A percentile compares a stretch with the other conserved stretches of the same genome.
Conservation (phyloP, 2,797 vertebrate genomes). For the Limnodromus scolopaceus region DNA sequence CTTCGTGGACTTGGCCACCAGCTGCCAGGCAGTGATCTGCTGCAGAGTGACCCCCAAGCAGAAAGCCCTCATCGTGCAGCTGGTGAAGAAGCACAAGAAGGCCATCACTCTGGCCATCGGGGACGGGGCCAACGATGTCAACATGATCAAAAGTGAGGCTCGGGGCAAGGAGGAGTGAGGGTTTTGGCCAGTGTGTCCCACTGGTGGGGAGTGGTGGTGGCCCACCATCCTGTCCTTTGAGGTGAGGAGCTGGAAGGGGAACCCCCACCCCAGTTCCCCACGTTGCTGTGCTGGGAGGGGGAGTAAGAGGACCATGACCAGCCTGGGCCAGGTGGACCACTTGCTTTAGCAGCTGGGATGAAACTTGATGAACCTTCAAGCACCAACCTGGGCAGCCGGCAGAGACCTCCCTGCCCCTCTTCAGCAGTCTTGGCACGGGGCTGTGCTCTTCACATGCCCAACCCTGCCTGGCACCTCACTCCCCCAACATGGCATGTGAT, state of each 20-base stretch:
- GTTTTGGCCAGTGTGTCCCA: fast-evolving
- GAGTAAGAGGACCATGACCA: fast-evolving
- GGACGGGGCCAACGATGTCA: conserved; percentile 94
- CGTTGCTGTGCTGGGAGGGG: background rate
- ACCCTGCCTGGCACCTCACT: fast-evolving
- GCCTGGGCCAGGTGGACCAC: fast-evolving
- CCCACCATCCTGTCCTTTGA: background rate
- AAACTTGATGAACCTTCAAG: background rate
- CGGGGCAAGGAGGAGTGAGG: fast-evolving
- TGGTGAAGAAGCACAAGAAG: conserved; percentile 87
- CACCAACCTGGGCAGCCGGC: background rate
- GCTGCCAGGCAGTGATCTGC: conserved; percentile 91
- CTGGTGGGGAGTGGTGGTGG: background rate
- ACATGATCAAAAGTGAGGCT: conserved; percentile 97
- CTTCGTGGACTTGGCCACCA: conserved; percentile 86
- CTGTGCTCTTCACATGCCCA: background rate
- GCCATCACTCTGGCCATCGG: conserved; percentile 89
- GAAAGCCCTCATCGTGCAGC: conserved; percentile 87
- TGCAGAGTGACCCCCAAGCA: conserved; percentile 94
- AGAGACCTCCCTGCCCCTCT: background rate
- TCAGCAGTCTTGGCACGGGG: background rate
- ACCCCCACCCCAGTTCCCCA: background rate
- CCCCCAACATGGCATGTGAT: fast-evolving
- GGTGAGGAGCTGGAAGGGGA: background rate
- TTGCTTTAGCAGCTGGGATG: background rate